Conservation (phyloP, 2,113 vertebrate genomes). For the Ochotona princeps region DNA sequence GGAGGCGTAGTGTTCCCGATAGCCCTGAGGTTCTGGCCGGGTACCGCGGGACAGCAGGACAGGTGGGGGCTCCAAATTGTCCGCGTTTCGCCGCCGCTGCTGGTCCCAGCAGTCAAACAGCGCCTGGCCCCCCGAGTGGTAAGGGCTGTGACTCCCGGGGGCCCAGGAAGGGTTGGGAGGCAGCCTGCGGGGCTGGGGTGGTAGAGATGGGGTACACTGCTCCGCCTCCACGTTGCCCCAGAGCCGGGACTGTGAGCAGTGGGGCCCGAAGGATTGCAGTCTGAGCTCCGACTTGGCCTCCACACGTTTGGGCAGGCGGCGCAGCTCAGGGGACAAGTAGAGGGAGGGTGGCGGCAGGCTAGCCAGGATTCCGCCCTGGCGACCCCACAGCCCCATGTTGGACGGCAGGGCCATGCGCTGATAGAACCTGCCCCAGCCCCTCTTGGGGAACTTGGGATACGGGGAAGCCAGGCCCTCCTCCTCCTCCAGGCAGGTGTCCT, state of each 20-base stretch:
- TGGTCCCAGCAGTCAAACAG: constrained; percentile 59
- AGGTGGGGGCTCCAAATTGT: not conserved
- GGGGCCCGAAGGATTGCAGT: constrained; percentile 30
- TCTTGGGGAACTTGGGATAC: not conserved
- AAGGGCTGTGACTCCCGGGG: constrained; percentile 31
- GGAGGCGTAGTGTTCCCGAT: not conserved
- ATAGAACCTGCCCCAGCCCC: not conserved
- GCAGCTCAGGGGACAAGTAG: constrained; percentile 66
- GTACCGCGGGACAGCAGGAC: not conserved
- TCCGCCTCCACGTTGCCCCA: constrained; percentile 47
- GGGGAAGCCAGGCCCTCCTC: constrained; percentile 15
- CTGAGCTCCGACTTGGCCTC: constrained; percentile 76
- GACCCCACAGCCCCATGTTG: constrained; percentile 58
- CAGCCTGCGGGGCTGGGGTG: not conserved
- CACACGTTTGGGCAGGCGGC: constrained; percentile 70
- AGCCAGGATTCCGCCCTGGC: constrained; percentile 65
- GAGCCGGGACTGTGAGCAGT: constrained; percentile 26
- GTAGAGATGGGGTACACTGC: not conserved
- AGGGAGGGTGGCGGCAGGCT: constrained; percentile 65
- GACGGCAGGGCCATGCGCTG: not conserved
- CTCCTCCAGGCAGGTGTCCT: constrained; percentile 34
- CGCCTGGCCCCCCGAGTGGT: constrained; percentile 40
- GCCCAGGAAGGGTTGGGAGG: constrained; percentile 51
- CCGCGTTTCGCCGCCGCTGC: not conserved
- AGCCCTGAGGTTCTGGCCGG: not conserved